Evolutionary conservation across 2,888 invertebrate species (phyloP).

Genomic region (Cartodere bifasciata): DNA sequence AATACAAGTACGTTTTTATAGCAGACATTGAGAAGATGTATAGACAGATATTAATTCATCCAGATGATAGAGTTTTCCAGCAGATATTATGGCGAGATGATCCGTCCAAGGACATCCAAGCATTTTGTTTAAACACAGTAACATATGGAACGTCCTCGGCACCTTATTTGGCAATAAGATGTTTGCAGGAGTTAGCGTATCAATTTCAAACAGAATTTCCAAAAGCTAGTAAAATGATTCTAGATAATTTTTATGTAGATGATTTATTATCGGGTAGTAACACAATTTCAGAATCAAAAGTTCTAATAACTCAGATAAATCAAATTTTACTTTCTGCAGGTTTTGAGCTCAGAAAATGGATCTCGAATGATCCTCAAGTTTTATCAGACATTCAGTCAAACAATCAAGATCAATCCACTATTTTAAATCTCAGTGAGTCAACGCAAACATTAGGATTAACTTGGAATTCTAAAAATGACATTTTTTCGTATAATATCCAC

Average conservation of each 20-base stretch:
- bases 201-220: constrained; percentile 1
- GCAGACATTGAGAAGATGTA: constrained; percentile 24
- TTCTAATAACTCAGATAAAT: constrained; percentile 1
- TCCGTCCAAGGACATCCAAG: constrained; percentile 1
- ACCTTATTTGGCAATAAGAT: background rate
- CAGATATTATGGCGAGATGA: constrained; percentile 8
- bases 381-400: no score
- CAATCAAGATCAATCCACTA: no score
- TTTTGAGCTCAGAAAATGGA: constrained; percentile 7
- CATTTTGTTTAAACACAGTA: constrained; percentile 5
- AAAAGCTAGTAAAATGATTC: background rate
- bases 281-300: background rate
- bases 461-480: constrained; percentile 4
- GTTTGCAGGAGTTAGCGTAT: background rate
- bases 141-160: constrained; percentile 1
- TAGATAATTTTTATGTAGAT: constrained; percentile 3
- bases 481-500: background rate
- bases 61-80: constrained; percentile 9
- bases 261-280: constrained; percentile 1
- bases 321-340: constrained; percentile 4
- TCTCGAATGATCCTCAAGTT: constrained; percentile 7
- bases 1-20: constrained; percentile 14
- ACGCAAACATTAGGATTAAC: constrained; percentile 2
- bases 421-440: no score
- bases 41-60: constrained; percentile 15